A percentile compares a stretch with the other conserved stretches of the same genome.
phyloP scores from a whole-genome alignment of 2,797 vertebrate species.

The Tamandua tetradactyla region DNA sequence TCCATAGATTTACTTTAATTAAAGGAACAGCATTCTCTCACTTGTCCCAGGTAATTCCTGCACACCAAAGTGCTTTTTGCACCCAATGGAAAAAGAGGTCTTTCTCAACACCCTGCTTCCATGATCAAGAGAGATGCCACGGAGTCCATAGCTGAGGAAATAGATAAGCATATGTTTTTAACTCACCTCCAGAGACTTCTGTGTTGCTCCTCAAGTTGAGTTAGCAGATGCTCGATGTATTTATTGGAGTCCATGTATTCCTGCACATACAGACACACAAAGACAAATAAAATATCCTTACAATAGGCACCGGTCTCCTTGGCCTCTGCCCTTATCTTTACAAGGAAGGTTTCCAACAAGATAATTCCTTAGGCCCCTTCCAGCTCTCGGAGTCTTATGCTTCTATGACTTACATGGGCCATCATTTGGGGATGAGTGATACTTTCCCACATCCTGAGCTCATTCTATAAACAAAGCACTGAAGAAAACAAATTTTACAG shows the following conservation, averaged over 20 bases:
- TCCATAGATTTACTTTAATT: not conserved
- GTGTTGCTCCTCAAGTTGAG: slow-evolving; percentile 92
- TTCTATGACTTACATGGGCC: not conserved
- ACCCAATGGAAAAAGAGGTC: not conserved
- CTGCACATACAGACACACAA: slow-evolving; percentile 81
- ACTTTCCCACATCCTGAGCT: not conserved
- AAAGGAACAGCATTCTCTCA: not conserved
- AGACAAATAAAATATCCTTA: not conserved
- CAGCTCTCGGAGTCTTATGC: not conserved
- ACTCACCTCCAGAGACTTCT: slow-evolving; percentile 91
- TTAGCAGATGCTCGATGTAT: slow-evolving; percentile 91
- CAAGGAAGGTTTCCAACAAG: not conserved
- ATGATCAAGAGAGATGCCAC: slow-evolving; percentile 41
- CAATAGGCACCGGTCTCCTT: not conserved
- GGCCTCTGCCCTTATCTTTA: not conserved
- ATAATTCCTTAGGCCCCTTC: not conserved
- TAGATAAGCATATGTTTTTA: not conserved
- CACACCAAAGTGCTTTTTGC: not conserved
- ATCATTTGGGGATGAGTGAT: not conserved
- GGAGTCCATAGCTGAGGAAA: not conserved
- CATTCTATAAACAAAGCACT: not conserved
- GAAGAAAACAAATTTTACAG: not conserved
- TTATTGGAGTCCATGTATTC: slow-evolving; percentile 94
- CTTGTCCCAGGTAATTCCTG: not conserved
- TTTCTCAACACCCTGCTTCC: not conserved